Conservation (phyloP, 1,140 invertebrate species). For the Drosophila sproati region DNA sequence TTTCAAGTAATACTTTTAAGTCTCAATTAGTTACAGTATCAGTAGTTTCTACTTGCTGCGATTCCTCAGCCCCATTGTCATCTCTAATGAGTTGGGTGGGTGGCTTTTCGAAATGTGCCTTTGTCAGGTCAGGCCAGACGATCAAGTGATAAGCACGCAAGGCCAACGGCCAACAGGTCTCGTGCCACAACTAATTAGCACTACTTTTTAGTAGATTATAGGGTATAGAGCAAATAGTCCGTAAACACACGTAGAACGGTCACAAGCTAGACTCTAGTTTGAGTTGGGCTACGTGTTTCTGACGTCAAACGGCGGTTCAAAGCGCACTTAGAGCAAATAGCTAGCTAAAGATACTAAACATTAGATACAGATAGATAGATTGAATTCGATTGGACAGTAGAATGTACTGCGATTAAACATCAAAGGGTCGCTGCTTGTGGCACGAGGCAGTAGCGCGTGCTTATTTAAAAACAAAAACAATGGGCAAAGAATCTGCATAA, state of each 20-base stretch:
- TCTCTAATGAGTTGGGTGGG: slow-evolving; percentile 17
- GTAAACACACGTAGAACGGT: not conserved
- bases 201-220: slow-evolving; percentile 15
- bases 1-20: no score
- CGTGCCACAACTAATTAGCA: slow-evolving; percentile 74
- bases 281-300: slow-evolving; percentile 5
- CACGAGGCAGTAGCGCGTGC: slow-evolving; percentile 20
- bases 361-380: slow-evolving; percentile 52
- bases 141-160: slow-evolving; percentile 73
- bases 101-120: no score
- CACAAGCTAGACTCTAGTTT: slow-evolving; percentile 17
- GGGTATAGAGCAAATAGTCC: slow-evolving; percentile 1
- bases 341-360: slow-evolving; percentile 40
- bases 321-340: slow-evolving; percentile 61
- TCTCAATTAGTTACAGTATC: no score
- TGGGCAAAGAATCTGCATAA: not conserved
- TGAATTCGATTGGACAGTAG: slow-evolving; percentile 35
- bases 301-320: slow-evolving; percentile 62
- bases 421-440: not conserved
- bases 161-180: not conserved
- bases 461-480: not conserved
- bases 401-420: slow-evolving; percentile 30
- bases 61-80: not conserved
- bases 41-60: no score
- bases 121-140: not conserved